Evolutionary conservation across 2,113 vertebrate genomes (phyloP), one percentile per base, ranked within the genome.

Genomic region (Nyctibius bracteatus): DNA sequence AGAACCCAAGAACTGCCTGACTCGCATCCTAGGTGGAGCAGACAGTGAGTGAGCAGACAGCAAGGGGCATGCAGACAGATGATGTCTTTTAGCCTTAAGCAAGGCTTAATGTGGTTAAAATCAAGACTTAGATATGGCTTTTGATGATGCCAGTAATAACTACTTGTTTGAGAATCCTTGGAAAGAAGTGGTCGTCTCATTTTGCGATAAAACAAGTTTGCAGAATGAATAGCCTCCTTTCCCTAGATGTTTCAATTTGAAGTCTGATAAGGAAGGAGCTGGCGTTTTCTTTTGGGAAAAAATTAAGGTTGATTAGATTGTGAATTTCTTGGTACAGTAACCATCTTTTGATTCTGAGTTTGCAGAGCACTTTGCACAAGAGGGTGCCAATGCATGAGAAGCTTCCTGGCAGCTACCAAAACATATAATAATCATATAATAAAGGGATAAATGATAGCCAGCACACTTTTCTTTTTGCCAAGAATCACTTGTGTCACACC

Each of bases 1-100:
- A 91, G 95, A 96, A 95, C 66, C 2, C 0, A 88, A 46, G 95
- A 92, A 58, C 71, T 96, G 89, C 86, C 91, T 97, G 93, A 75
- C 88, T 96, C 27, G 41, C 91, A 90, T 92, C 71, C 2, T 27
- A 91, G 90, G 92, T 89, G 93, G 73, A 88, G 80, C 80, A 95
- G 91, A 85, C 86, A 88, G 62, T 14, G 65, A 86, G 78, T 30
- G 95, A 96, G 75, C 91, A 95, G 91, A 63, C 78, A 87, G 74
- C 1, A 55, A 63, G 65, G 66, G 57, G 63, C 37, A 62, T 72
- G 65, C 70, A 89, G 86, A 82, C 44, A 91, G 82, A 94, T 46
- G 25, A 94, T 86, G 47, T 63, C 75, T 65, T 83, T 84, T 31
- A 72, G 59, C 54, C 58, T 82, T 51, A 63, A 87, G 54, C 37